Evolutionary conservation across 1,140 invertebrate genomes (phyloP), one percentile per base, ranked within the genome.

Genomic region (Dendroctonus ponderosae): DNA sequence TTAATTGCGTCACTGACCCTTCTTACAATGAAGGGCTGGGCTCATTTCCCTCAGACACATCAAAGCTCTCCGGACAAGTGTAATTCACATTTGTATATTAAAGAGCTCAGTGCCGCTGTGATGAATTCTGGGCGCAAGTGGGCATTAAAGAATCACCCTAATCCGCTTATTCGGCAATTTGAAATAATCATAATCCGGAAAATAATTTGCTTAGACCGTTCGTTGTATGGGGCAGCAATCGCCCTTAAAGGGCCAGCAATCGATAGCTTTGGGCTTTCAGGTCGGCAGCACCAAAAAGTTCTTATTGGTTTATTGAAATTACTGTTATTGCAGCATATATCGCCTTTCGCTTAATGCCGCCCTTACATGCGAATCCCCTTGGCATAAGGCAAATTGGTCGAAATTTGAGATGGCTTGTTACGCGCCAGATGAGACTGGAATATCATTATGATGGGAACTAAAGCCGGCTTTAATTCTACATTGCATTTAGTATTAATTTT

Each of bases 251-350:
- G 4, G 46, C 7, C 12, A 38, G 40, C 37, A 40, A 37, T 58
- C 56, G 56, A 58, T 58, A 58, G 37, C 46, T 14, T 40, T 38
- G 40, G 53, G 53, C 41, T 56, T 56, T 14, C 12, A 40, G 12
- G 39, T 12, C 40, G n/a, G 41, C 15, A 15, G 40, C 42, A 43
- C 14, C 43, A 46, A 40, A 15, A 14, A 11, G 15, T 43, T 15
- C 41, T 58, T 58, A 58, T 44, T 46, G 56, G 56, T 58, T 58
- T 58, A 58, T 58, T 58, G 46, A 58, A 58, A 58, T 58, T 58
- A 58, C 46, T 58, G 46, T 58, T 58, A 58, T 58, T 58, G 56
- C 56, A 46, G 40, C 41, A 41, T 43, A 58, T 11, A 41, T 43
- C 15, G 56, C 56, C 42, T 43, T 58, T 44, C 56, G 39, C 43